These are phyloP conservation scores for Gallinago nigripennis DNA, from an alignment of 2,797 vertebrate species.

Conservation along the genomic window DNA sequence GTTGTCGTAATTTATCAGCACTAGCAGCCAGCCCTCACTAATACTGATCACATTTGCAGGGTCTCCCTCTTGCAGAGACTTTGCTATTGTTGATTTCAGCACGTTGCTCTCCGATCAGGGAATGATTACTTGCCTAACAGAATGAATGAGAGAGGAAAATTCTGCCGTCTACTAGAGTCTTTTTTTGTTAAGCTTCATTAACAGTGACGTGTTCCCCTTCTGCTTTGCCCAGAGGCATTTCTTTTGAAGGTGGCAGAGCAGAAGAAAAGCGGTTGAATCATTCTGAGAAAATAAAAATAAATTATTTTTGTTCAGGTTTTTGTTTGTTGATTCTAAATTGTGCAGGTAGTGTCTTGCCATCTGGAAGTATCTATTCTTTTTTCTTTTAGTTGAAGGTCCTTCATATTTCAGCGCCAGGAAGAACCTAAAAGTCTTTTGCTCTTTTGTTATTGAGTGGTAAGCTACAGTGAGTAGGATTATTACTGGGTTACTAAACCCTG, in stretches of 20 bases:
- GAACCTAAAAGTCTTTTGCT: neutral
- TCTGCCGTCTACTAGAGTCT: neutral
- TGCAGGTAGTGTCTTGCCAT: neutral
- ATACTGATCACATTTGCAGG: neutral
- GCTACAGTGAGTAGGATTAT: neutral
- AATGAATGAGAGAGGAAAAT: neutral
- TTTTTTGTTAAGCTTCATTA: neutral
- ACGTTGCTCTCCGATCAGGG: neutral
- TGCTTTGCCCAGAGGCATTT: neutral
- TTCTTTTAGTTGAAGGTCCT: neutral
- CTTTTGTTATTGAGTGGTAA: neutral
- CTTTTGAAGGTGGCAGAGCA: neutral
- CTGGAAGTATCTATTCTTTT: neutral
- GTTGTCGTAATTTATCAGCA: accelerated
- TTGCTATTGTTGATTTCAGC: neutral
- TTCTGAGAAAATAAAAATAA: neutral
- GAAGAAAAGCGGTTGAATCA: neutral
- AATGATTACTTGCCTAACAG: neutral
- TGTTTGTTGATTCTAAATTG: neutral
- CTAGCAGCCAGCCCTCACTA: neutral
- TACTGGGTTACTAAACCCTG: neutral
- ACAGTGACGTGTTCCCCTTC: neutral
- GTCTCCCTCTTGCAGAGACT: neutral
- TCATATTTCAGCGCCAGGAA: neutral
- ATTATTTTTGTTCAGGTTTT: neutral